Base-by-base conservation (phyloP, 2,888 invertebrate genomes). In the Cyrtodaria siliqua region DNA sequence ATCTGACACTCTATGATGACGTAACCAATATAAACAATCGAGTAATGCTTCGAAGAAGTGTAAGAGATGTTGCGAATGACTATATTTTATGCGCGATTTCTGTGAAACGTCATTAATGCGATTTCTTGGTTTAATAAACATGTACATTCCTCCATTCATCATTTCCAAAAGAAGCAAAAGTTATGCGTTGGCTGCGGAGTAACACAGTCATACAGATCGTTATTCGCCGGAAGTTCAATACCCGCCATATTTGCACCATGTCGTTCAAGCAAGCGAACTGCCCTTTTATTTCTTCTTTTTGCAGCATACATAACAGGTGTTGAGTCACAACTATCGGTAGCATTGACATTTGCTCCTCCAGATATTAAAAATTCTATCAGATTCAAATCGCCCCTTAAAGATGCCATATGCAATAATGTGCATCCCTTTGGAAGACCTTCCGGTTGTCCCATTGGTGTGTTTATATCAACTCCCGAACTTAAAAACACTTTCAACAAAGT, bases 381-480 rank as follows among this genome's bases (percentile, higher is more conserved):
- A 64, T 86, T 86, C 29, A 75, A 47, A 70, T 87, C 87, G 24
- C 83, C 83, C 16, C 87, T 75, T 27, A 87, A 75, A 6, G 86
- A 84, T 3, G 87, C 86, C 56, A 89, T 76, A 62, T 89, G 89
- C 16, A 89, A 63, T 33, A 85, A 47, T 0, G 85, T 82, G 61
- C 87, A 87, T 3, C 57, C 62, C 2, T 61, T 74, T 4, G 89
- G 86, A 2, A 89, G 82, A 20, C 89, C 89, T 29, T 85, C 84
- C 2, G 87, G 89, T 38, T 85, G 76, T 0, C 89, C 89, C 89
- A 89, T 89, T 49, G 61, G 64, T n/a, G 66, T 53, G 64, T 89
- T 88, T 12, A 87, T 68, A 59, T 86, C 85, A n/a, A 87, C 71
- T 20, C 84, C 86, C 0, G 86, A 60, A 56, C 74, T 73, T 16